Evolutionary conservation across 2,888 invertebrate genomes (phyloP), one percentile per base, ranked within the genome.

Genomic region (Apoda limacodes): DNA sequence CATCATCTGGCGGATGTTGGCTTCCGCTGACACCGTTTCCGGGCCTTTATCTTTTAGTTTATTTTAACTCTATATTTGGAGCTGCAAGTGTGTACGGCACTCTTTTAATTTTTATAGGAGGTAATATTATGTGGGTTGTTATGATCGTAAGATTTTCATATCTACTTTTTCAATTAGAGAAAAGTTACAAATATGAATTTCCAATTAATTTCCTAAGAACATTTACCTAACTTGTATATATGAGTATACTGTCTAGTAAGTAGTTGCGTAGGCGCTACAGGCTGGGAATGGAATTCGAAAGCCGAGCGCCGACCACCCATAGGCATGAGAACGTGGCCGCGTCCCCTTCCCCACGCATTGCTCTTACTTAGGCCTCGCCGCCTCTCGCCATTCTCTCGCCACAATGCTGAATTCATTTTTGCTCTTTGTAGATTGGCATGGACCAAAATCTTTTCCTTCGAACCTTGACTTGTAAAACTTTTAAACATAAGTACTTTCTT

Each of bases 241-340:
- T n/a, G n/a, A n/a, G n/a, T n/a, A n/a, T n/a, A n/a, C n/a, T n/a
- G n/a, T n/a, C n/a, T n/a, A n/a, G n/a, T n/a, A n/a, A 26, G 28
- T 39, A 38, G 32, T 35, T 53, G 56, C 55, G 75, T 76, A 75
- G 76, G 78, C 76, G 75, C 72, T 69, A 66, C 67, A 64, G 66
- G 68, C 71, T 5, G 66, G 65, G 71, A 67, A 69, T 70, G 78
- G 80, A 80, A 80, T 80, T 78, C 63, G 76, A 76, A 76, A 72
- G 78, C 75, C 70, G 70, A 70, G 70, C 75, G 66, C 60, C 67
- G 78, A 76, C 78, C 78, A 76, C 78, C 78, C 78, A 75, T 67
- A 72, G 74, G 68, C 78, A 71, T 76, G 78, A 75, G 78, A 80
- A 76, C 78, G 57, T 53, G 64, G 64, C 63, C 60, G 58, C 64